These are phyloP conservation scores for Indicator indicator DNA, from an alignment of 2,113 vertebrate species.

Conservation along the genomic window DNA sequence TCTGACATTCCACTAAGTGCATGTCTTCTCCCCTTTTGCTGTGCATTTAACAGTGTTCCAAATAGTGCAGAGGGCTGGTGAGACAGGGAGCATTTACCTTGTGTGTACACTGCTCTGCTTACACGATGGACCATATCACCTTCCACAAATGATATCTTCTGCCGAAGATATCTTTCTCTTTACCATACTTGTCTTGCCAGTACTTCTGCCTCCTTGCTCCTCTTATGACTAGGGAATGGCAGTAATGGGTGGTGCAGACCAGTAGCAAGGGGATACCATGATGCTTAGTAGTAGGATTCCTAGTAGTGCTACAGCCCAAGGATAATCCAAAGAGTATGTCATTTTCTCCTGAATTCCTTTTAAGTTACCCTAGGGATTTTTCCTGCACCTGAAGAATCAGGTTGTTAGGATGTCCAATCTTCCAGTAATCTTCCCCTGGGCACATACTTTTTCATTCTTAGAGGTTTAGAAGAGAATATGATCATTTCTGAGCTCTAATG, in stretches of 20 bases:
- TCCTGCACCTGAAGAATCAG: not conserved
- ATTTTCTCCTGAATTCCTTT: not conserved
- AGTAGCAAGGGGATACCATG: not conserved
- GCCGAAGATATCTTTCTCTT: not conserved
- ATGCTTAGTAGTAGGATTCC: not conserved
- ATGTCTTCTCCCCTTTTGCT: not conserved
- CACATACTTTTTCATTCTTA: not conserved
- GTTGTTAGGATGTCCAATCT: not conserved
- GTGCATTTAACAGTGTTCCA: not conserved
- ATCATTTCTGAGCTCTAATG: not conserved
- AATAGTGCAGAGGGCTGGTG: not conserved
- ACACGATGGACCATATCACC: not conserved
- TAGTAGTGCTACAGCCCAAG: not conserved
- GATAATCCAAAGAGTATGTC: not conserved
- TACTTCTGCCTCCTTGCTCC: not conserved
- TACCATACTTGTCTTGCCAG: not conserved
- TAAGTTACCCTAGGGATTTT: not conserved
- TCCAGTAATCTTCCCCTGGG: not conserved
- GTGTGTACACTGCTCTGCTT: not conserved
- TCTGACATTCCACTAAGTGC: not conserved
- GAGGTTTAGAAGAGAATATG: not conserved
- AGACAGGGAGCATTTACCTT: not conserved
- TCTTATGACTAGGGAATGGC: not conserved
- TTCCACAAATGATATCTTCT: not conserved
- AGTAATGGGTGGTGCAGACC: not conserved